Evolutionary conservation across 2,113 vertebrate species (phyloP).

Genomic region (Leiothrix lutea): DNA sequence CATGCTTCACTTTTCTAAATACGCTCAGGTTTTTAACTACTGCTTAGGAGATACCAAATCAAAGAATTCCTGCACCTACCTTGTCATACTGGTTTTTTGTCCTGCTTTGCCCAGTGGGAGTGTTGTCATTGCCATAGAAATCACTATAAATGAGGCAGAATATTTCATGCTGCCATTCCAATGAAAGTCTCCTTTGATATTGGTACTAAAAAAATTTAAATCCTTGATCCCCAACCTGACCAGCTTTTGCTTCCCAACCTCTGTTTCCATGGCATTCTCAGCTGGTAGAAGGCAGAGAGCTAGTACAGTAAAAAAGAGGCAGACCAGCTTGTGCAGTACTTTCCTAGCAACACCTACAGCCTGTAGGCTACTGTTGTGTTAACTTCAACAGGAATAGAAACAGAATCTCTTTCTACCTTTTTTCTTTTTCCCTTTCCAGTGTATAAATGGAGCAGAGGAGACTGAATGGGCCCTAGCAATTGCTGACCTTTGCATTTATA

Average conservation of each 20-base stretch:
- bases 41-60: neutral
- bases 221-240: neutral
- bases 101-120: neutral
- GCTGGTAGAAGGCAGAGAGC: constrained; percentile 35
- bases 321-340: constrained; percentile 27
- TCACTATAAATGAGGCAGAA: neutral
- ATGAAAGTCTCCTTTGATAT: constrained; percentile 34
- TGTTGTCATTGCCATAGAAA: neutral
- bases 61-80: neutral
- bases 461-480: neutral
- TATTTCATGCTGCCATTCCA: constrained; percentile 1
- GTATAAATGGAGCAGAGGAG: neutral
- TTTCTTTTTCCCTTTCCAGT: constrained; percentile 13
- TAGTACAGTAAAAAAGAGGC: constrained; percentile 10
- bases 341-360: constrained; percentile 52
- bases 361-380: constrained; percentile 8
- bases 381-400: constrained; percentile 47
- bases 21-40: neutral
- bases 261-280: constrained; percentile 50
- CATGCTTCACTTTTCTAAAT: neutral
- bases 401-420: constrained; percentile 15
- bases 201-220: constrained; percentile 21
- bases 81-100: neutral
- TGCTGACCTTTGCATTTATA: constrained; percentile 15
- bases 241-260: constrained; percentile 42